These are phyloP conservation scores for Enhydra lutris DNA, from an alignment of 2,113 vertebrate genomes.

Conservation along the genomic window DNA sequence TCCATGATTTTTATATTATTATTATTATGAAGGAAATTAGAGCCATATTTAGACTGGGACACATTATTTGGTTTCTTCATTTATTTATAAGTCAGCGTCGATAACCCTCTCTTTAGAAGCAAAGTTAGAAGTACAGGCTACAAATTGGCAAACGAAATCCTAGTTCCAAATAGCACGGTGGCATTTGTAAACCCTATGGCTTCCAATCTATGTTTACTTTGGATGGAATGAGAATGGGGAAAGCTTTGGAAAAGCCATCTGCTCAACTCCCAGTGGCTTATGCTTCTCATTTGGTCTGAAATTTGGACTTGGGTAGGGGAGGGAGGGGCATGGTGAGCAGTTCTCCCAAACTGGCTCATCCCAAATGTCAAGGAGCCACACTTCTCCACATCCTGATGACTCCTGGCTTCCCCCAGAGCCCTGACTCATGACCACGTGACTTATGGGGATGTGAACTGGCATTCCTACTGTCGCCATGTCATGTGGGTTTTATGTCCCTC, in stretches of 20 bases:
- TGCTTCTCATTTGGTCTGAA: neutral
- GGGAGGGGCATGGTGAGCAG: neutral
- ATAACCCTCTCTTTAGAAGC: constrained; percentile 41
- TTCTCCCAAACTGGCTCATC: neutral
- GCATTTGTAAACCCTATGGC: neutral
- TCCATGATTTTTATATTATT: neutral
- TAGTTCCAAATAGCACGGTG: neutral
- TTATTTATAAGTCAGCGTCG: constrained; percentile 31
- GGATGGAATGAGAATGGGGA: neutral
- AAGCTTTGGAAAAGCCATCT: constrained; percentile 1
- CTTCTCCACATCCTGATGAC: neutral
- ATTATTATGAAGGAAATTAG: constrained; percentile 47
- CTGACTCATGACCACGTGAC: neutral
- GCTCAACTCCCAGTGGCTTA: neutral
- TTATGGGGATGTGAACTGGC: neutral
- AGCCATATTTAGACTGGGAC: constrained; percentile 34
- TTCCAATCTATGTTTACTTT: neutral
- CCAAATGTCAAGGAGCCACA: neutral
- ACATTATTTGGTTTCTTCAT: constrained; percentile 48
- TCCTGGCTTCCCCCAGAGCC: neutral
- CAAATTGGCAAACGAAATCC: neutral
- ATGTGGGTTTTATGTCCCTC: neutral
- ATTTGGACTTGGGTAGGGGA: neutral
- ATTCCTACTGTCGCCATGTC: neutral
- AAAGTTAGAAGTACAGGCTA: neutral